phyloP scores from a whole-genome alignment of 2,797 vertebrate genomes.

The Adrianichthys oophorus region DNA sequence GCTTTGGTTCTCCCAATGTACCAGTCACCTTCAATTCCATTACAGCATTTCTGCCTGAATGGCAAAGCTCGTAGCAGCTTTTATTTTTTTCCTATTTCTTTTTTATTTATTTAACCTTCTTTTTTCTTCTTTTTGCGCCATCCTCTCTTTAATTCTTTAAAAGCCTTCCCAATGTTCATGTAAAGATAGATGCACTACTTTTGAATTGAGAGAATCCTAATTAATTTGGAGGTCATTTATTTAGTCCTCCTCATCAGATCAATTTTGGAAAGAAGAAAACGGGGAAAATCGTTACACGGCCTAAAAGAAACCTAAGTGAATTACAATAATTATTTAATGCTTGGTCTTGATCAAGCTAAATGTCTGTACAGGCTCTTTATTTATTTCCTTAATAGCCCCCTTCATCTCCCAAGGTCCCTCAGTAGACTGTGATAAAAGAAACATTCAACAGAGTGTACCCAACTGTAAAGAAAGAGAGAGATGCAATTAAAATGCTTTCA shows the following conservation, averaged over 20 bases:
- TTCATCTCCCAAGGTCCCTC: conserved; percentile 64
- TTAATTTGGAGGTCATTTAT: conserved; percentile 75
- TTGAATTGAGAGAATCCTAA: conserved; percentile 60
- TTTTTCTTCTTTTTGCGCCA: conserved; percentile 4
- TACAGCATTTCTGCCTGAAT: conserved; percentile 19
- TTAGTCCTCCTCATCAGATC: conserved; percentile 67
- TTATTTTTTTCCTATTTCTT: neutral
- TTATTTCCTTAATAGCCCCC: conserved; percentile 69
- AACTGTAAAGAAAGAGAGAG: conserved; percentile 19
- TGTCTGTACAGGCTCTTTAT: conserved; percentile 66
- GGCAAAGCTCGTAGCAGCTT: conserved; percentile 18
- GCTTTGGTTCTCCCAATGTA: conserved; percentile 35
- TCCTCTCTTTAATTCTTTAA: conserved; percentile 49
- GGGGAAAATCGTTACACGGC: conserved; percentile 68
- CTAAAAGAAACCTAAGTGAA: conserved; percentile 76
- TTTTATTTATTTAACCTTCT: neutral
- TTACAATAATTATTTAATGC: conserved; percentile 79
- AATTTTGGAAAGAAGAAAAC: conserved; percentile 68
- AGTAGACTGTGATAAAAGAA: conserved; percentile 59
- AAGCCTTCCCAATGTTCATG: conserved; percentile 46
- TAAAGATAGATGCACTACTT: conserved; percentile 54
- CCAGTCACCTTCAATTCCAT: conserved; percentile 44
- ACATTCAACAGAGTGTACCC: conserved; percentile 41
- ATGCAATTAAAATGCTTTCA: conserved; percentile 12
- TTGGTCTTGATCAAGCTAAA: conserved; percentile 74